These are phyloP conservation scores for Numenius phaeopus DNA, from an alignment of 2,797 vertebrate genomes.

Conservation along the genomic window DNA sequence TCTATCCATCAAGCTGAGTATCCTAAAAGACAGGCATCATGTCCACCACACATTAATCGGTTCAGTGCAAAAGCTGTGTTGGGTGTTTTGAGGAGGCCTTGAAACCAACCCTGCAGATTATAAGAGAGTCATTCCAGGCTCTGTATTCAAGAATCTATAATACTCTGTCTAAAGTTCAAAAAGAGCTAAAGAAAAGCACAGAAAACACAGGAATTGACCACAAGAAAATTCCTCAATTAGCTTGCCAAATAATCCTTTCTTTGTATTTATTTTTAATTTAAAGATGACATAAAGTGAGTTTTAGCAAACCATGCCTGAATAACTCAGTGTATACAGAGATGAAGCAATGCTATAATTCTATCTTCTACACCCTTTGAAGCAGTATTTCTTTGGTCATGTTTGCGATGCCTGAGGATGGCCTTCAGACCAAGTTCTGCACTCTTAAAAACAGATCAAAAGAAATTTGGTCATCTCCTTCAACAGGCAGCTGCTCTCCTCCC, in stretches of 20 bases:
- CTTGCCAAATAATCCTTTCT: not conserved
- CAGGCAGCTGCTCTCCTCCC: not conserved
- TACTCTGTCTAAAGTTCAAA: not conserved
- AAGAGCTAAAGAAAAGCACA: not conserved
- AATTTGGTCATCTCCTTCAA: conserved; percentile 1
- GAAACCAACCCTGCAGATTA: not conserved
- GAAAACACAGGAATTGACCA: not conserved
- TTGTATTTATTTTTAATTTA: conserved; percentile 23
- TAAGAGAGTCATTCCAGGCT: not conserved
- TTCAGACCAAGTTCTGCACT: conserved; percentile 1
- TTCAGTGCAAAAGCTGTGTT: not conserved
- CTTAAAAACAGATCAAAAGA: conserved; percentile 51
- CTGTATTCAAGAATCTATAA: not conserved
- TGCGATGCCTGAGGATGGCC: not conserved
- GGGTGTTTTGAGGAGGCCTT: not conserved
- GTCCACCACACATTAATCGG: not conserved
- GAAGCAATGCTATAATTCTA: conserved; percentile 29
- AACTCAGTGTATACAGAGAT: not conserved
- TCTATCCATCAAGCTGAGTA: not conserved
- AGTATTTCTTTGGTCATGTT: not conserved
- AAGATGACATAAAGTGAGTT: conserved; percentile 1
- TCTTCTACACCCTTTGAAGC: conserved; percentile 46
- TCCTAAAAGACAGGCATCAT: not conserved
- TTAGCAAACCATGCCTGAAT: conserved; percentile 10
- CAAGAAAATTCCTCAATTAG: conserved; percentile 12